Percentiles rank a stretch among this genome's conserved stretches.
Evolutionary conservation across 2,113 vertebrate genomes (phyloP).

Genomic region (Rynchops niger): DNA sequence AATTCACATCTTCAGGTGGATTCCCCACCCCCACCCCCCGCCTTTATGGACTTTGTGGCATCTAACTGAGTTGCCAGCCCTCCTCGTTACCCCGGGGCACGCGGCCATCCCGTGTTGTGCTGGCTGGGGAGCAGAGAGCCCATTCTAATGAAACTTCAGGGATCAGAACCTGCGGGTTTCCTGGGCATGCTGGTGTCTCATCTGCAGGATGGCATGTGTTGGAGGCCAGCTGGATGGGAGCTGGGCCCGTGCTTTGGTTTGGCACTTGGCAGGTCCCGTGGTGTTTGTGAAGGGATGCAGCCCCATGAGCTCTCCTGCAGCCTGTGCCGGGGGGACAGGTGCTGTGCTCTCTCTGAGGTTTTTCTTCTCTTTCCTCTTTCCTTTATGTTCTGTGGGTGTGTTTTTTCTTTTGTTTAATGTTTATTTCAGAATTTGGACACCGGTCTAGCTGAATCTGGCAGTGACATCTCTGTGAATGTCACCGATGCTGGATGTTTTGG

Average conservation of each 20-base stretch:
- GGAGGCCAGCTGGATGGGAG: neutral
- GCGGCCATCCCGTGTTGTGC: accelerated
- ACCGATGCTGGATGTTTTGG: neutral
- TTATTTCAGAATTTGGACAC: neutral
- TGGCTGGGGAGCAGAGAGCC: neutral
- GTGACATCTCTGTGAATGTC: neutral
- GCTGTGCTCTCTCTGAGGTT: neutral
- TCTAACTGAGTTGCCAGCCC: neutral
- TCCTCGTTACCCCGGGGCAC: neutral
- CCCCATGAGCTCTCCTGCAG: neutral
- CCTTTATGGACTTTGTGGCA: neutral
- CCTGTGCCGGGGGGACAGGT: neutral
- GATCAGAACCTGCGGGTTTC: neutral
- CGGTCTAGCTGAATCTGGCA: neutral
- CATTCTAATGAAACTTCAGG: neutral
- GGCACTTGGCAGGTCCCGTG: neutral
- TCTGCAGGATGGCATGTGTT: accelerated
- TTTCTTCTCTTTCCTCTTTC: neutral
- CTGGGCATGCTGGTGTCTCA: neutral
- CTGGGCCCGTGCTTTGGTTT: neutral
- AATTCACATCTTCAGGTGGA: neutral
- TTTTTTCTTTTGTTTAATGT: neutral
- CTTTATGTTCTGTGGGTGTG: neutral
- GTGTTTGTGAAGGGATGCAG: neutral
- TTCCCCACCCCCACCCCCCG: neutral